These are phyloP conservation scores for Vireo griseus DNA, from an alignment of 2,797 vertebrate species.

Conservation along the genomic window DNA sequence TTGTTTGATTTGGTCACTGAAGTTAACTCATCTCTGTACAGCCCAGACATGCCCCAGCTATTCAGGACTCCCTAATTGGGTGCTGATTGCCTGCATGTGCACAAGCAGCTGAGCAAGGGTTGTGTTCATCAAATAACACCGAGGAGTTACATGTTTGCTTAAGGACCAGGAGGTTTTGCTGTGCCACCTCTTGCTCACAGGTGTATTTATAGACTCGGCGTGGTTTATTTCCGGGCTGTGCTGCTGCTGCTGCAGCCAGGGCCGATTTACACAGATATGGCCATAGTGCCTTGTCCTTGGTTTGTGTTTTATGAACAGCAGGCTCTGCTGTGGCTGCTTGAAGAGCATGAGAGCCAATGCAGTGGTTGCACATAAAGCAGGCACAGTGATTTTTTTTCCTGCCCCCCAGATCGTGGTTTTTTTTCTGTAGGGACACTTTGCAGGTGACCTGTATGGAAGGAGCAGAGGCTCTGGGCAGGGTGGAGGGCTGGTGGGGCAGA, in stretches of 20 bases:
- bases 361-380: not conserved
- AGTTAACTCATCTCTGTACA: not conserved
- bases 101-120: not conserved
- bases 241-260: not conserved
- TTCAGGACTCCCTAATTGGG: not conserved
- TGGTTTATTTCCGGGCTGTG: not conserved
- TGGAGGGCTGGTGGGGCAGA: not conserved
- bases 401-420: rapidly evolving
- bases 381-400: not conserved
- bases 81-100: not conserved
- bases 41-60: not conserved
- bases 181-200: not conserved
- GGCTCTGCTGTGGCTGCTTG: rapidly evolving
- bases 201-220: not conserved
- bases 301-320: not conserved
- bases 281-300: rapidly evolving
- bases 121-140: not conserved
- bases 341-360: rapidly evolving
- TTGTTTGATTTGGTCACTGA: not conserved
- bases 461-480: not conserved
- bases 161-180: not conserved
- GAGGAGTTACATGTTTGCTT: not conserved
- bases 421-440: not conserved
- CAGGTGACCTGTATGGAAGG: not conserved
- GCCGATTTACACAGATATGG: not conserved